phyloP scores from a whole-genome alignment of 2,888 invertebrate species.

The Oligia strigilis region DNA sequence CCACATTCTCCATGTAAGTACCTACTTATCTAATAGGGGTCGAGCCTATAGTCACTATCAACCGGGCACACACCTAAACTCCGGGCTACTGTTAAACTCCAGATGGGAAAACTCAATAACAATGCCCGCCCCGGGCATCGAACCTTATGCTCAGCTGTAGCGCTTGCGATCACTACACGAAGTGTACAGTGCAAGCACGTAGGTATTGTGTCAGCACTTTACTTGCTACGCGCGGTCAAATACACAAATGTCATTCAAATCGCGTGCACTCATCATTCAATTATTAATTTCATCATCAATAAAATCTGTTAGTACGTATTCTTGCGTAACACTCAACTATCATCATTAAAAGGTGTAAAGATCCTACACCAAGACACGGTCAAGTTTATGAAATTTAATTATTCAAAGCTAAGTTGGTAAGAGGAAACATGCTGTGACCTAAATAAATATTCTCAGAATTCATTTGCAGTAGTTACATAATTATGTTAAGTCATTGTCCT shows the following conservation, averaged over 20 bases:
- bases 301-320: too few relatives aligned
- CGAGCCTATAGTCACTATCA: too few relatives aligned
- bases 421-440: background rate
- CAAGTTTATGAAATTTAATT: background rate
- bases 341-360: too few relatives aligned
- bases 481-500: background rate
- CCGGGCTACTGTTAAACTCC: background rate
- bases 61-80: too few relatives aligned
- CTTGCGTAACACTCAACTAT: too few relatives aligned
- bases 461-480: background rate
- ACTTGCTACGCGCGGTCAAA: too few relatives aligned
- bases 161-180: background rate
- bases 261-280: too few relatives aligned
- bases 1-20: background rate
- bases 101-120: background rate
- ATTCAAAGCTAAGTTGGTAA: background rate
- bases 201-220: too few relatives aligned
- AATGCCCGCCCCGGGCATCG: background rate
- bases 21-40: too few relatives aligned
- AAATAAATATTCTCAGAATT: conserved; percentile 15
- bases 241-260: too few relatives aligned
- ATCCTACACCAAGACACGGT: background rate
- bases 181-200: background rate
- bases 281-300: too few relatives aligned
- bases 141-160: background rate